phyloP scores from a whole-genome alignment of 2,113 vertebrate genomes.

The Pseudorhombus dupliciocellatus region DNA sequence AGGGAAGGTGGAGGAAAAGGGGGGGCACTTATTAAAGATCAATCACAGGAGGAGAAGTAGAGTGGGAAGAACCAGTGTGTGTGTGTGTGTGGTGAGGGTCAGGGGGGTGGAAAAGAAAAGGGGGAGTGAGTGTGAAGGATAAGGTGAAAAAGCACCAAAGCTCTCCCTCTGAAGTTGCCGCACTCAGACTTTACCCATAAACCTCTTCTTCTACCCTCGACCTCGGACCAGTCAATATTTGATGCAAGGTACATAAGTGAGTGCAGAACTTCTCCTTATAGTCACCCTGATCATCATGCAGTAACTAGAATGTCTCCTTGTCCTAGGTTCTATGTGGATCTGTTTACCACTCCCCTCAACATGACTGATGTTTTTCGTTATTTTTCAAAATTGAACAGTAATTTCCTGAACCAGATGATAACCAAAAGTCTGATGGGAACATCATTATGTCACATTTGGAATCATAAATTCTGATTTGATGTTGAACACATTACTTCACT shows the following conservation, averaged over 20 bases:
- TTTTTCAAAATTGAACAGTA: too few relatives aligned
- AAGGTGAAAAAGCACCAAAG: constrained; percentile 57
- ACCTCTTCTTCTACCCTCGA: constrained; percentile 1
- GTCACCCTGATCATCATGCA: too few relatives aligned
- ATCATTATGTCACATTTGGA: too few relatives aligned
- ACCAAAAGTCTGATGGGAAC: too few relatives aligned
- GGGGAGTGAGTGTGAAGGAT: constrained; percentile 45
- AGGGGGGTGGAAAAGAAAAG: constrained; percentile 44
- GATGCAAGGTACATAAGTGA: not conserved
- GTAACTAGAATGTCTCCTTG: too few relatives aligned
- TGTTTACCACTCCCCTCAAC: too few relatives aligned
- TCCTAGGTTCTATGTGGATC: too few relatives aligned
- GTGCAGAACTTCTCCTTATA: not conserved
- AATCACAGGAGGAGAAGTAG: constrained; percentile 58
- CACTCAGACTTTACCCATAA: constrained; percentile 49
- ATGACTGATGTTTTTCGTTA: too few relatives aligned
- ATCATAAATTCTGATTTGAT: too few relatives aligned
- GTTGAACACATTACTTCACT: too few relatives aligned
- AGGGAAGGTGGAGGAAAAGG: constrained; percentile 36
- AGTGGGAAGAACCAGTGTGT: constrained; percentile 13
- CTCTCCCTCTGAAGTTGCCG: constrained; percentile 26
- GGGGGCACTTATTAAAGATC: constrained; percentile 76
- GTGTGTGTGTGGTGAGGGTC: constrained; percentile 36
- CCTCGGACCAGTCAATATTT: constrained; percentile 8
- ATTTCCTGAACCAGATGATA: too few relatives aligned